Evolutionary conservation across 2,888 invertebrate genomes (phyloP).

Genomic region (Melanargia galathea): DNA sequence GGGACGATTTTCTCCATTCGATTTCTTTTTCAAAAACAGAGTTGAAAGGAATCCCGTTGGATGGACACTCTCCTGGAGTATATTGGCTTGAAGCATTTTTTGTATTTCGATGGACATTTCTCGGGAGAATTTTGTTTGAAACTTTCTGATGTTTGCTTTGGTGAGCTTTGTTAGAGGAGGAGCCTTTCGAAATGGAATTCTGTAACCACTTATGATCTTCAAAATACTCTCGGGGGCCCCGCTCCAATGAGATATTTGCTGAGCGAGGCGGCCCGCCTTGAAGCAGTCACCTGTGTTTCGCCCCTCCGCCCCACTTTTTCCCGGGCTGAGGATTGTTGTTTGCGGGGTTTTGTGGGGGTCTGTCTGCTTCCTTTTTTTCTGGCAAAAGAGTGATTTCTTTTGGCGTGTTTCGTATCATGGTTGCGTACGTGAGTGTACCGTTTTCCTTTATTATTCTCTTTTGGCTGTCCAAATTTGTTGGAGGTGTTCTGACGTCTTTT

Average conservation of each 20-base stretch:
- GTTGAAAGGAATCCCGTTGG: constrained; percentile 11
- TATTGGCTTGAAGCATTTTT: constrained; percentile 1
- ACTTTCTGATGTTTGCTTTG: background rate
- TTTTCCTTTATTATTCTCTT: background rate
- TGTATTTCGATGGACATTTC: constrained; percentile 12
- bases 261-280: background rate
- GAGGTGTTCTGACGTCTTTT: background rate
- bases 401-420: background rate
- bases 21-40: constrained; percentile 38
- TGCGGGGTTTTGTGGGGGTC: background rate
- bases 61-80: constrained; percentile 1
- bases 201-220: constrained; percentile 32
- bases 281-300: background rate
- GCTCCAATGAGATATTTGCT: constrained; percentile 15
- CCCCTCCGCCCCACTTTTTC: background rate
- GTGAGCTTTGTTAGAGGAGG: background rate
- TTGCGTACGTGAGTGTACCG: background rate
- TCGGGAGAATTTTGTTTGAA: background rate
- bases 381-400: background rate
- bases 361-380: background rate
- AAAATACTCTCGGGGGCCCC: constrained; percentile 20
- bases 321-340: background rate
- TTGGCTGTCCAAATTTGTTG: background rate
- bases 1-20: constrained; percentile 36
- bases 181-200: constrained; percentile 27